These are phyloP conservation scores for Sarcophaga caerulescens DNA, from an alignment of 2,888 invertebrate species.

Conservation along the genomic window DNA sequence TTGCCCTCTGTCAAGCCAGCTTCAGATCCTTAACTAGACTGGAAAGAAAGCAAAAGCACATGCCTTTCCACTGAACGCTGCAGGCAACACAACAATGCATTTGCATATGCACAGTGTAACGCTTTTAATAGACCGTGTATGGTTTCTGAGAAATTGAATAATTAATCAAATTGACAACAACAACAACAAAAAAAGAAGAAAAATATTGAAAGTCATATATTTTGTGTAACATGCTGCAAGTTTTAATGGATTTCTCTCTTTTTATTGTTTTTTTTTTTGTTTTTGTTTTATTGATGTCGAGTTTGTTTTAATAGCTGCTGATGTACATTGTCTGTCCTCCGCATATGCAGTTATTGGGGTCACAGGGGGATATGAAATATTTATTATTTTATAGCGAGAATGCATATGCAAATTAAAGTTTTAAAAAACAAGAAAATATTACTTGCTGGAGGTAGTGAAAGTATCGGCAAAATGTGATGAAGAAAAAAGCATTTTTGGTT, in stretches of 20 bases:
- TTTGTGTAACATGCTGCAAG: neutral
- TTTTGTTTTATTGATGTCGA: neutral
- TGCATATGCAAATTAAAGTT: neutral
- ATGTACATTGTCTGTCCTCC: neutral
- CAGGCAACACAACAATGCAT: neutral
- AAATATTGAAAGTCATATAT: neutral
- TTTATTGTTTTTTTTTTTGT: neutral
- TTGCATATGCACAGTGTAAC: neutral
- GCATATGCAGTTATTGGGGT: neutral
- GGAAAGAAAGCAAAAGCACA: no score
- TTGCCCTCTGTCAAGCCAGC: no score
- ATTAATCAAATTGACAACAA: neutral
- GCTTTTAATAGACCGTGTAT: neutral
- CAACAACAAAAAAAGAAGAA: neutral
- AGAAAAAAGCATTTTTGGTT: no score
- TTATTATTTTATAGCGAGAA: neutral
- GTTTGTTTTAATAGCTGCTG: neutral
- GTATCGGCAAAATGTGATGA: no score
- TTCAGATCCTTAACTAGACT: no score
- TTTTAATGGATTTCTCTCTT: neutral
- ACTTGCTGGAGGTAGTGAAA: no score
- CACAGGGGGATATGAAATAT: neutral
- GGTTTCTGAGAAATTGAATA: neutral
- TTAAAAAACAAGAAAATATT: no score
- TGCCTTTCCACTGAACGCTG: neutral